Percentiles rank a stretch among this genome's conserved stretches.
Conservation (phyloP, 2,797 vertebrate species). For the Semotilus atromaculatus region DNA sequence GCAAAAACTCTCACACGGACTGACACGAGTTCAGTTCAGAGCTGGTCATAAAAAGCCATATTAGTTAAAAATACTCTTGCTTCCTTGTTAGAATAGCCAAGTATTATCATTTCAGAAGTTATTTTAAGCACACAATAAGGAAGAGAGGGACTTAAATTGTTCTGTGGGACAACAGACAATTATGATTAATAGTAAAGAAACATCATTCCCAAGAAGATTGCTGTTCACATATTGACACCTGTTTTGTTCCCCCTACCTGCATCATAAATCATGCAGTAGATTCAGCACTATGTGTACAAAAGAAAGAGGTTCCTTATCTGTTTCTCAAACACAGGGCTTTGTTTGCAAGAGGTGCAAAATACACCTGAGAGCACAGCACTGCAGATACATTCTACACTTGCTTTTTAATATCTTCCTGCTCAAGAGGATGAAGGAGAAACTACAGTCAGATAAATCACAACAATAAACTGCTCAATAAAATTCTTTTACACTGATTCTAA, state of each 20-base stretch:
- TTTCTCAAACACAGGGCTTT: conserved; percentile 9
- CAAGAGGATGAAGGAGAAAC: not conserved
- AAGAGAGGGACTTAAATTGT: not conserved
- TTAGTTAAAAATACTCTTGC: not conserved
- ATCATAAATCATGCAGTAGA: conserved; percentile 20
- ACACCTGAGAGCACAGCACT: not conserved
- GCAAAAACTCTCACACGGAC: not conserved
- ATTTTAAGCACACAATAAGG: conserved; percentile 26
- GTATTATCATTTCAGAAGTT: conserved; percentile 17
- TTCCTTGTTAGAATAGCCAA: conserved; percentile 14
- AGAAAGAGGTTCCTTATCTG: conserved; percentile 24
- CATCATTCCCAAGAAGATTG: not conserved
- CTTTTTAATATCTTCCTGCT: not conserved
- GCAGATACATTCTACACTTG: not conserved
- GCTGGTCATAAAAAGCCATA: not conserved
- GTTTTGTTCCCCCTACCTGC: not conserved
- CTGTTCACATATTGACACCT: conserved; percentile 25
- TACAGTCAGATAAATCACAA: not conserved
- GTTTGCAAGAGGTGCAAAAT: conserved; percentile 10
- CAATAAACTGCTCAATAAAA: not conserved
- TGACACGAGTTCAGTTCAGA: not conserved
- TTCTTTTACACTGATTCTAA: not conserved
- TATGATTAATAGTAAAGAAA: conserved; percentile 6
- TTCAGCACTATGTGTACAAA: conserved; percentile 1
- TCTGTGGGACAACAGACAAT: not conserved